Base-by-base conservation (phyloP, 2,888 invertebrate genomes). In the Podabrus alpinus region DNA sequence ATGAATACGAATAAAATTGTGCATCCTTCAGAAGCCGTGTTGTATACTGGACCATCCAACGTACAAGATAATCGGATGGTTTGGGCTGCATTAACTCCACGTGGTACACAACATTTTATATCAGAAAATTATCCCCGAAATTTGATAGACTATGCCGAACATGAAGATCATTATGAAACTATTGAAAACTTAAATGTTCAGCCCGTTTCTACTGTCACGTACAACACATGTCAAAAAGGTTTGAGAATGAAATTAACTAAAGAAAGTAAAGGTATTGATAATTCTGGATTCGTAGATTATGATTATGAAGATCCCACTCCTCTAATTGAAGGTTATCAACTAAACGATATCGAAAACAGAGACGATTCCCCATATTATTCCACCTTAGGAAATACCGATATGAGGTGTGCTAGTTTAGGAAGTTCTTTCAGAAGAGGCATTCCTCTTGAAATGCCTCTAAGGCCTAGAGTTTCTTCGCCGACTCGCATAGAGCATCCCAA, bases 31-130 rank as follows among this genome's bases (percentile, higher is more conserved):
- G 86, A 87, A 59, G 78, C 84, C 0, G 85, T 84, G 9, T 78
- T 86, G 66, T 87, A 86, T 77, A 85, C 86, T 72, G 83, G 84
- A 7, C 78, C 80, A 4, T 76, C 80, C 3, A 81, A 76, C 74
- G 77, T 84, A 68, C 86, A 84, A 29, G 87, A 87, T 74, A 87
- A 87, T 75, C 82, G 87, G 16, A 86, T 86, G 86, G 86, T 87
- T 66, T 96, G 96, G 96, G 95, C 96, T 1, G 94, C 95, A 0
- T 87, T 96, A 10, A 95, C 95, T 0, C 95, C 95, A 0, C 90
- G 94, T 16, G 95, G 94, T 13, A 95, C 95, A 0, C 90, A 94
- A 17, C 95, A 95, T 86, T 94, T 93, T 85, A 92, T 93, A 72
- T 91, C 92, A 0, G 91, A 92, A 84, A 91, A 90, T 21, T 91